Evolutionary conservation across 2,888 invertebrate species (phyloP).

Genomic region (Lycia hirtaria): DNA sequence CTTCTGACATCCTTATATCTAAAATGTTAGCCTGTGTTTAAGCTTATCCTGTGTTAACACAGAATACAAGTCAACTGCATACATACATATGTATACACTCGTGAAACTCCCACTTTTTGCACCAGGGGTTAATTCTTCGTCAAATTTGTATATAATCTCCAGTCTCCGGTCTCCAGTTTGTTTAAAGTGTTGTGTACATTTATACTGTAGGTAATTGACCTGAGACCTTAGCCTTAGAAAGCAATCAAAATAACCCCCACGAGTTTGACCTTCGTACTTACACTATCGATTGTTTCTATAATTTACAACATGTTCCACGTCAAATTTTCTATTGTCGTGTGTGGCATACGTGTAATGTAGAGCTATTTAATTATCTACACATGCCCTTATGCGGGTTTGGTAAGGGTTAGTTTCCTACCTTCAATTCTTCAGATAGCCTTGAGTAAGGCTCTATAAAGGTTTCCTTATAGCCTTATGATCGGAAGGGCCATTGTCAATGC

Average conservation of each 20-base stretch:
- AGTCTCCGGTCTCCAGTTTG: too few relatives aligned
- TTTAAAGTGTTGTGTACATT: too few relatives aligned
- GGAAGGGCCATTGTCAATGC: conserved; percentile 23
- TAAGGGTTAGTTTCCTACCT: conserved; percentile 15
- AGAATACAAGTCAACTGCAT: too few relatives aligned
- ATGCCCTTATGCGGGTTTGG: conserved; percentile 3
- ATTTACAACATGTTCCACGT: conserved; percentile 11
- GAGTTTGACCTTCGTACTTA: conserved; percentile 11
- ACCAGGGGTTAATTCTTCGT: too few relatives aligned
- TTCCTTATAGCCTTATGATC: conserved; percentile 20
- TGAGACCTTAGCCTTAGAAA: conserved; percentile 2
- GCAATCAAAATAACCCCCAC: conserved; percentile 15
- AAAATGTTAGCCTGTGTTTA: too few relatives aligned
- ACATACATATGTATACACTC: too few relatives aligned
- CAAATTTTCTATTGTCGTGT: conserved; percentile 12
- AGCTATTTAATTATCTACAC: not conserved
- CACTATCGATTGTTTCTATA: conserved; percentile 19
- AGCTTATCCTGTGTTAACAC: too few relatives aligned
- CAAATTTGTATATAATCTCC: too few relatives aligned
- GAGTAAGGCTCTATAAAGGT: conserved; percentile 19
- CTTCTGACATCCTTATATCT: too few relatives aligned
- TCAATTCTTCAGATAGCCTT: conserved; percentile 8
- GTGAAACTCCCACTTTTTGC: too few relatives aligned
- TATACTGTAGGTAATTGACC: not conserved
- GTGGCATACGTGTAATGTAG: conserved; percentile 1